Evolutionary conservation across 2,113 vertebrate genomes (phyloP), one percentile per base, ranked within the genome.

Genomic region (Calonectris borealis): DNA sequence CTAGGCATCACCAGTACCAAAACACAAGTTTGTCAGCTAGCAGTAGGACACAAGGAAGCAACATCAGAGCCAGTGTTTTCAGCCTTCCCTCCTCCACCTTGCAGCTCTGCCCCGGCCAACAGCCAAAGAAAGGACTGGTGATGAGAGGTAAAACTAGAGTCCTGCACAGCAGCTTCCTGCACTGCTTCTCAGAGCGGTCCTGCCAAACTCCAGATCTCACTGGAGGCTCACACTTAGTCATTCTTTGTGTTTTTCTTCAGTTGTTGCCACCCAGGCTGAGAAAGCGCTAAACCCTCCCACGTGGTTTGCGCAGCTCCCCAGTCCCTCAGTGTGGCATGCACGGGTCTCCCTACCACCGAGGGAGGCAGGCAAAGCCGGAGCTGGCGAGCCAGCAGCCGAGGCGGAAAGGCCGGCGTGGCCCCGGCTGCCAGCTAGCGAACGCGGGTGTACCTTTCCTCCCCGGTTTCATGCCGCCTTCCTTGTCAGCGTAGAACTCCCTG

Each of bases 361-460:
- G 22, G 7, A 20, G 36, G 7, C 22, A 2, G 13, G 16, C n/a
- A 15, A 5, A 16, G 15, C 34, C 6, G 1, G 16, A 44, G 32
- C 64, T 11, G 22, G 21, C 20, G 69, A 21, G 44, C 22, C 61
- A 54, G 42, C n/a, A 14, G 55, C 16, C 3, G 1, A 10, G 62
- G 36, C 1, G 0, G 36, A 52, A 25, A 54, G 38, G 34, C 51
- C 3, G 1, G 18, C 6, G 1, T 2, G 1, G 25, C 20, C n/a
- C 22, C 3, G 0, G 18, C 19, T 22, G 22, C 51, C 19, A 9
- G 29, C 52, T 9, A 6, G 29, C 8, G 3, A 62, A 36, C 0
- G 3, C 3, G 0, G 14, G 8, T 12, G 24, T 81, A 97, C 77
- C 80, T 93, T 96, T 94, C 80, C 79, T 88, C n/a, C 90, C 86